A percentile compares a stretch with the other conserved stretches of the same genome.
phyloP scores from a whole-genome alignment of 1,140 invertebrate genomes.

The Megalopta genalis region DNA sequence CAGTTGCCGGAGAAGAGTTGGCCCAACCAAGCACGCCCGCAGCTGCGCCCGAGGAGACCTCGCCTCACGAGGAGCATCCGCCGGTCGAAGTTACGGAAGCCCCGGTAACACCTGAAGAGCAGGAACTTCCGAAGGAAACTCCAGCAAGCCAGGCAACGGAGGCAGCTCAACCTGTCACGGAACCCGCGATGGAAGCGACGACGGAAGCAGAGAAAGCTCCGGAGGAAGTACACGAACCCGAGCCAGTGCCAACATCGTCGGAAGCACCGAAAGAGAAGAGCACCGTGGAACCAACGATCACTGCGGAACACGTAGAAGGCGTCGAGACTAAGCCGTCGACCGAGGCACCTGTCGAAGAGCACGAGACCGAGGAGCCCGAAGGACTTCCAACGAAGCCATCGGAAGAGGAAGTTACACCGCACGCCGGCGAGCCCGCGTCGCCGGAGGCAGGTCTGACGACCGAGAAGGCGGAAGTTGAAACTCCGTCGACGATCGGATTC shows the following conservation, averaged over 20 bases:
- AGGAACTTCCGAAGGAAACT: background rate
- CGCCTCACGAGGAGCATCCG: conserved; percentile 27
- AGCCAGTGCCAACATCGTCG: conserved; percentile 18
- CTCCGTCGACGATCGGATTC: conserved; percentile 51
- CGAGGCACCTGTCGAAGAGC: conserved; percentile 16
- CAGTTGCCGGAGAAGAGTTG: conserved; percentile 25
- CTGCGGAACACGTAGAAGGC: conserved; percentile 25
- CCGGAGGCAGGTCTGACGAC: conserved; percentile 54
- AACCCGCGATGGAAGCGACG: conserved; percentile 11
- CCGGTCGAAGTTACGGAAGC: conserved; percentile 17
- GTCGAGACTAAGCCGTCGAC: conserved; percentile 17
- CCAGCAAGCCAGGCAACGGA: conserved; percentile 10
- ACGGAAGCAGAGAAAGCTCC: conserved; percentile 27
- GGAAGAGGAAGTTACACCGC: conserved; percentile 50
- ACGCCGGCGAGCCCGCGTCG: conserved; percentile 46
- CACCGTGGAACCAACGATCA: conserved; percentile 2
- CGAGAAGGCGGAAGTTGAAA: conserved; percentile 52
- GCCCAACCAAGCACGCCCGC: conserved; percentile 15
- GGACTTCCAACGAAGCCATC: conserved; percentile 16
- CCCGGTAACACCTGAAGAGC: conserved; percentile 23
- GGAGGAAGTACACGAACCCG: conserved; percentile 5
- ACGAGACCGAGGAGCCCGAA: conserved; percentile 21
- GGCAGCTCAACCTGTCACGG: conserved; percentile 13
- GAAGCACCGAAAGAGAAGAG: conserved; percentile 40
- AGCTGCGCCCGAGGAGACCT: conserved; percentile 3